Percentiles rank a stretch among this genome's conserved stretches.
Evolutionary conservation across 2,888 invertebrate species (phyloP).

Genomic region (Morpho achilles): DNA sequence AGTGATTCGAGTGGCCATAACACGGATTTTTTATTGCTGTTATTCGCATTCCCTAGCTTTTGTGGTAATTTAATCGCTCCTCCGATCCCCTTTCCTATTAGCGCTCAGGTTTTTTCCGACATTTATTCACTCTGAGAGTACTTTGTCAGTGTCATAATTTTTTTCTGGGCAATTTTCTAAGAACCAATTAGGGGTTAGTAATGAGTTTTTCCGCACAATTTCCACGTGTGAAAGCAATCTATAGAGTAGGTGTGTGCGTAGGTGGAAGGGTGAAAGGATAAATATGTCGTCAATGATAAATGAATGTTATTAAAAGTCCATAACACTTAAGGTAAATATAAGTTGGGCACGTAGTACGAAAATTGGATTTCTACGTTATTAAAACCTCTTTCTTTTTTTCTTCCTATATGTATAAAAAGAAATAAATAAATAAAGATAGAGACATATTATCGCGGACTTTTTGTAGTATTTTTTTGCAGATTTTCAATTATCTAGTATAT

Average conservation of each 20-base stretch:
- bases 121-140: constrained; percentile 10
- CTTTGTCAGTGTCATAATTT: constrained; percentile 18
- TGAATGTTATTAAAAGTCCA: too few species aligned
- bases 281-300: too few species aligned
- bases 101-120: constrained; percentile 16
- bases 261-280: too few species aligned
- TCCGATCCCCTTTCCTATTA: constrained; percentile 29
- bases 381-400: neutral
- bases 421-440: too few species aligned
- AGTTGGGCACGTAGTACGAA: neutral
- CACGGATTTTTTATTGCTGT: constrained; percentile 49
- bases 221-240: too few species aligned
- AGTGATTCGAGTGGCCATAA: constrained; percentile 58
- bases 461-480: too few species aligned
- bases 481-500: too few species aligned
- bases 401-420: too few species aligned
- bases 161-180: constrained; percentile 4
- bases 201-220: neutral
- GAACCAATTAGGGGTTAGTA: neutral
- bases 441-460: too few species aligned
- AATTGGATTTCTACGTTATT: neutral
- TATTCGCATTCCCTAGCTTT: constrained; percentile 49
- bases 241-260: too few species aligned
- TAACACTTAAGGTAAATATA: too few species aligned
- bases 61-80: constrained; percentile 65